Evolutionary conservation across 2,888 invertebrate genomes (phyloP).

Genomic region (Phlogophora meticulosa): DNA sequence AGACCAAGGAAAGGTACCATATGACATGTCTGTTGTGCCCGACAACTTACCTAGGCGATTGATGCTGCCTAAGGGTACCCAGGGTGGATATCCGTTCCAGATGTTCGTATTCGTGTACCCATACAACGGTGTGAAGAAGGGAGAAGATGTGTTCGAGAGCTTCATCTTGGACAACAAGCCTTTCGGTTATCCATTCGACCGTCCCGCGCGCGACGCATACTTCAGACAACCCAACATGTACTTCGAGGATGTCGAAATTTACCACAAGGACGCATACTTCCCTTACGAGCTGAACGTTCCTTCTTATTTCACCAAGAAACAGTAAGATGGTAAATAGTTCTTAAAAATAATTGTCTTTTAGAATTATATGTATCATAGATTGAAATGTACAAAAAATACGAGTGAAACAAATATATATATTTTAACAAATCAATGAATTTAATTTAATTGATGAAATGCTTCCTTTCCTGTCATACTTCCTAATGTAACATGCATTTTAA

Average conservation of each 20-base stretch:
- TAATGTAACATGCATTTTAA: no score
- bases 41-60: slow-evolving; percentile 93
- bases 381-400: slow-evolving; percentile 45
- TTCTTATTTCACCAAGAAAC: slow-evolving; percentile 63
- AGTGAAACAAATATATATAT: slow-evolving; percentile 29
- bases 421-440: slow-evolving; percentile 1
- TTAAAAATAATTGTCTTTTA: neutral
- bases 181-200: slow-evolving; percentile 91
- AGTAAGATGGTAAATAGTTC: slow-evolving; percentile 25
- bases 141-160: slow-evolving; percentile 72
- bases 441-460: neutral
- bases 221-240: slow-evolving; percentile 91
- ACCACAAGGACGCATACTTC: slow-evolving; percentile 84
- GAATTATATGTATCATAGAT: slow-evolving; percentile 34
- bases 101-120: slow-evolving; percentile 92
- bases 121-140: slow-evolving; percentile 82
- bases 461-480: neutral
- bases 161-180: slow-evolving; percentile 87
- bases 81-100: slow-evolving; percentile 92
- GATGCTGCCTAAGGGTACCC: slow-evolving; percentile 93
- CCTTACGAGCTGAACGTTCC: slow-evolving; percentile 76
- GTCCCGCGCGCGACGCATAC: slow-evolving; percentile 84
- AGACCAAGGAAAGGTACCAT: slow-evolving; percentile 88
- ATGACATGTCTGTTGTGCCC: slow-evolving; percentile 89
- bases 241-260: slow-evolving; percentile 91